These are phyloP conservation scores for Orbicella faveolata DNA, from an alignment of 64 coral and sea anemone species.

Conservation along the genomic window DNA sequence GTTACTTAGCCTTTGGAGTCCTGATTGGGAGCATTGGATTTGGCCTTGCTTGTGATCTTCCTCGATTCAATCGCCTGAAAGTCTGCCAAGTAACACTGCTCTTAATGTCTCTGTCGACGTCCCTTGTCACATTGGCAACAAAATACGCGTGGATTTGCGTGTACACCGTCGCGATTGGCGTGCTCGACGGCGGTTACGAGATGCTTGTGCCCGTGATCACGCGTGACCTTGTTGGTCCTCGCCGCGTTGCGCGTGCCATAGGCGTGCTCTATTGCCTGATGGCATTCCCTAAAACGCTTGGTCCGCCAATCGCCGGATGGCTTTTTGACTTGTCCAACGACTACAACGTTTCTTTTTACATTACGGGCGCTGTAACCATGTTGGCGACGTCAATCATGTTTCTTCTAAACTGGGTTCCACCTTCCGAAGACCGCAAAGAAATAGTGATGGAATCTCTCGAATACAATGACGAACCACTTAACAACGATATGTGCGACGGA, in stretches of 20 bases:
- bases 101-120: conserved; percentile 8
- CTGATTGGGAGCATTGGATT: conserved; percentile 1
- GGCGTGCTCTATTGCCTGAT: conserved; percentile 42
- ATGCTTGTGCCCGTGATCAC: conserved; percentile 54
- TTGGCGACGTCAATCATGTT: conserved; percentile 28
- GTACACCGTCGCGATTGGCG: conserved; percentile 17
- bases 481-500: background rate
- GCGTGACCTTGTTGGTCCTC: conserved; percentile 28
- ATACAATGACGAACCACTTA: too few relatives aligned
- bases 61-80: conserved; percentile 26
- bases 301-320: conserved; percentile 46
- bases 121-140: conserved; percentile 32
- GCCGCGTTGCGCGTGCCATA: background rate
- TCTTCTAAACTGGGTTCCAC: conserved; percentile 19
- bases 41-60: conserved; percentile 29
- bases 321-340: conserved; percentile 36
- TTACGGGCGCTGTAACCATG: conserved; percentile 41
- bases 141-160: conserved; percentile 25
- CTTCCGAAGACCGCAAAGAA: background rate
- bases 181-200: conserved; percentile 46
- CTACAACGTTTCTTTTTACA: conserved; percentile 44
- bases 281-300: conserved; percentile 48
- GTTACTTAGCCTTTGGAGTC: conserved; percentile 19
- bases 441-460: background rate
- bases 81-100: conserved; percentile 34